Percentiles rank a stretch among this genome's conserved stretches.
Evolutionary conservation across 2,888 invertebrate species (phyloP).

Genomic region (Polymixis lichenea): DNA sequence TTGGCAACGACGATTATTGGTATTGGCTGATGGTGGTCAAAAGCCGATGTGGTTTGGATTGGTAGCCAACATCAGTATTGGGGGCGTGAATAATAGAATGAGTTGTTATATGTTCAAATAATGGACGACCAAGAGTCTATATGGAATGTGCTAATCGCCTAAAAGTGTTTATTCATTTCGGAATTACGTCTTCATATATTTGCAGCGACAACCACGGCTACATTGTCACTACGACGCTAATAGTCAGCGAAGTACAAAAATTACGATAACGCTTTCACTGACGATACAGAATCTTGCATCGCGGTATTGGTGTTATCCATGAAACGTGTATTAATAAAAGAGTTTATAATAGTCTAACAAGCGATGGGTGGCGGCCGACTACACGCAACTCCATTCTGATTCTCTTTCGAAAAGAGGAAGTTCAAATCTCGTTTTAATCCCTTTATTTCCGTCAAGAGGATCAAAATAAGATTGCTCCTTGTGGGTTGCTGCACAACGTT

Average conservation of each 20-base stretch:
- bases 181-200: not conserved
- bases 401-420: not conserved
- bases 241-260: not conserved
- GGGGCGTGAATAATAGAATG: not conserved
- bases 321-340: not conserved
- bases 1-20: slow-evolving; percentile 54
- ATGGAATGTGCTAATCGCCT: not conserved
- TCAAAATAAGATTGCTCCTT: not conserved
- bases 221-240: not conserved
- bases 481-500: not conserved
- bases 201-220: not conserved
- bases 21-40: slow-evolving; percentile 32
- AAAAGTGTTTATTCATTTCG: not conserved
- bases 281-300: not conserved
- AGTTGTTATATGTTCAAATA: not conserved
- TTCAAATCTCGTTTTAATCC: not conserved
- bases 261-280: not conserved
- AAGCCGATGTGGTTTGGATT: slow-evolving; percentile 6
- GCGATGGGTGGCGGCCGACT: not conserved
- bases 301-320: too few relatives aligned
- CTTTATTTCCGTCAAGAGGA: not conserved
- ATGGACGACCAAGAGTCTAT: not conserved
- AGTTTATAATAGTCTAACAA: too few relatives aligned
- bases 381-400: not conserved
- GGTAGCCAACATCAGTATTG: slow-evolving; percentile 20